Conservation (phyloP, 2,113 vertebrate species). For the Mungos mungo region DNA sequence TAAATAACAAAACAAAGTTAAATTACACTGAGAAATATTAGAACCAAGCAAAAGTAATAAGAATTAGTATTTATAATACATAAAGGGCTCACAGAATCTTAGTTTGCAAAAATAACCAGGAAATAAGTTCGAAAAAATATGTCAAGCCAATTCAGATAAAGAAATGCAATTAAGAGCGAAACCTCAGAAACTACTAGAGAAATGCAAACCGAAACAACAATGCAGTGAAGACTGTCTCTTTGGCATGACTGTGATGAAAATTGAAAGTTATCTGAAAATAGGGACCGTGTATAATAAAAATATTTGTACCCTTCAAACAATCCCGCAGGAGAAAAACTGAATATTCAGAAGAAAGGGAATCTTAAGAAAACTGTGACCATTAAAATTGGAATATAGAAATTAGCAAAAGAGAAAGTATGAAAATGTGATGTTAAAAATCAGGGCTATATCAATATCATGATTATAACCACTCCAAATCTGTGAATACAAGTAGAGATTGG, state of each 20-base stretch:
- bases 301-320: not conserved
- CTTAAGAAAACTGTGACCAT: constrained; percentile 19
- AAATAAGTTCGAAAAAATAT: constrained; percentile 12
- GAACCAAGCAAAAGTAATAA: not conserved
- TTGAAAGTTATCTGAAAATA: constrained; percentile 1
- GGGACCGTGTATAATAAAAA: not conserved
- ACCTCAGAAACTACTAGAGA: not conserved
- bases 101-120: not conserved
- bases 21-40: not conserved
- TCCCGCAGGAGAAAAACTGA: not conserved
- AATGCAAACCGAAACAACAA: not conserved
- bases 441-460: not conserved
- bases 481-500: not conserved
- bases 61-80: not conserved
- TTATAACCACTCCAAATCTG: not conserved
- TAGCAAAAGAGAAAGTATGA: not conserved
- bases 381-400: constrained; percentile 50
- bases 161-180: not conserved
- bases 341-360: constrained; percentile 13
- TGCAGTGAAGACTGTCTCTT: not conserved
- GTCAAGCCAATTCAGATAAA: not conserved
- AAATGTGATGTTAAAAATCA: constrained; percentile 3
- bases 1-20: constrained; percentile 29
- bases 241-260: not conserved
- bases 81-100: not conserved